Evolutionary conservation across 35 echinoderm and acorn worm genomes (phyloP), one percentile per base, ranked within the genome.

Genomic region (Apostichopus parvimensis): DNA sequence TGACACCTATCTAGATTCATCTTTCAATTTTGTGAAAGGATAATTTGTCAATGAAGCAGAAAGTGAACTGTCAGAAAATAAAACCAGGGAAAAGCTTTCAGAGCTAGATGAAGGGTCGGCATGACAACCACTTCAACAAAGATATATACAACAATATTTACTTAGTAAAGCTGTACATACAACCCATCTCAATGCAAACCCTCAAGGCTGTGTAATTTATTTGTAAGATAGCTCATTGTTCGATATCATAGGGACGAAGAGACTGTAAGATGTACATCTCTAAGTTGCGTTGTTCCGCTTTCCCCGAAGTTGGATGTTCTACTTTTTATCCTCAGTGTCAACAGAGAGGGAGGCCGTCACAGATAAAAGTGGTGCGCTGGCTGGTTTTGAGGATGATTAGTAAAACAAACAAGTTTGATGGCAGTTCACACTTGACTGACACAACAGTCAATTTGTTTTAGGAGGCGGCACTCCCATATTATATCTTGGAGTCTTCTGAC

Each of bases 361-460:
- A 82, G 3, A 9, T 8, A 53, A 54, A 34, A 54, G 54, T 56
- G 45, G 79, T 82, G 8, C 34, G 34, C 26, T 28, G 6, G 55
- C 79, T 55, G 15, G 79, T 56, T 82, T 82, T 34, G 6, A 54
- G 25, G n/a, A 15, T 14, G 52, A 52, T 34, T 14, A 54, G 28
- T 45, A 53, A 18, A 12, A 0, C 79, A 82, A 82, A 82, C 79
- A 54, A 8, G 0, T 13, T 17, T 82, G 3, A 82, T 82, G 28
- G 53, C 11, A 82, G 79, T 82, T 82, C 79, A 82, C 79, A 82
- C 28, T 82, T 82, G 79, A 56, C 25, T 82, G 79, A 82, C 18
- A 56, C 25, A 56, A 5, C 34, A 82, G 34, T n/a, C 45, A 82
- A 54, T 34, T 34, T 17, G 18, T 13, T 82, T 13, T 45, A 45